Percentiles rank a stretch among this genome's conserved stretches.
Evolutionary conservation across 2,888 invertebrate species (phyloP).

Genomic region (Watsonalla cultraria): DNA sequence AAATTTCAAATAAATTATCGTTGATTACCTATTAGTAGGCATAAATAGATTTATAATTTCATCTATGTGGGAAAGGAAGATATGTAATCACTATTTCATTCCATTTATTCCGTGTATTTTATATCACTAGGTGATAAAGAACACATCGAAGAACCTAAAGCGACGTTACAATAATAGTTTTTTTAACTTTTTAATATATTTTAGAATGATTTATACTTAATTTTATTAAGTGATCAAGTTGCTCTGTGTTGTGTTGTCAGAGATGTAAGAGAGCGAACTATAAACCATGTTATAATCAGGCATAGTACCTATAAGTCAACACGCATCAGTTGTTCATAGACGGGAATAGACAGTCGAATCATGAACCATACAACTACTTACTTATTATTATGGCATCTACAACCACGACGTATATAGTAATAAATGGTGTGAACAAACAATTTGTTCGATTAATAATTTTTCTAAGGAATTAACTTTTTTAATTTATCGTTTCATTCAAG

Average conservation of each 20-base stretch:
- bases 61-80: conserved; percentile 56
- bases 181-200: conserved; percentile 40
- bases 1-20: conserved; percentile 34
- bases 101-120: conserved; percentile 39
- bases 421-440: conserved; percentile 12
- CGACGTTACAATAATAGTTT: conserved; percentile 23
- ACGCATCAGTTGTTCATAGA: conserved; percentile 23
- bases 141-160: conserved; percentile 37
- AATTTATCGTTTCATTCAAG: conserved; percentile 4
- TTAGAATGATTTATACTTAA: conserved; percentile 61
- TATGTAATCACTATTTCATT: conserved; percentile 58
- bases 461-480: too few species aligned
- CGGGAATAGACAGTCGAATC: conserved; percentile 31
- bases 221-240: conserved; percentile 52
- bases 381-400: conserved; percentile 36
- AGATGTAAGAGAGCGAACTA: conserved; percentile 7
- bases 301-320: conserved; percentile 10
- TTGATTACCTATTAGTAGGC: conserved; percentile 45
- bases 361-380: conserved; percentile 32
- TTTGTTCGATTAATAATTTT: conserved; percentile 15
- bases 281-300: background rate
- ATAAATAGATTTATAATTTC: conserved; percentile 45
- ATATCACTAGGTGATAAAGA: conserved; percentile 57
- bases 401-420: conserved; percentile 26
- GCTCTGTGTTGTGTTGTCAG: conserved; percentile 3